phyloP scores from a whole-genome alignment of 2,888 invertebrate species.

The Scaptomyza cyrtandrae region DNA sequence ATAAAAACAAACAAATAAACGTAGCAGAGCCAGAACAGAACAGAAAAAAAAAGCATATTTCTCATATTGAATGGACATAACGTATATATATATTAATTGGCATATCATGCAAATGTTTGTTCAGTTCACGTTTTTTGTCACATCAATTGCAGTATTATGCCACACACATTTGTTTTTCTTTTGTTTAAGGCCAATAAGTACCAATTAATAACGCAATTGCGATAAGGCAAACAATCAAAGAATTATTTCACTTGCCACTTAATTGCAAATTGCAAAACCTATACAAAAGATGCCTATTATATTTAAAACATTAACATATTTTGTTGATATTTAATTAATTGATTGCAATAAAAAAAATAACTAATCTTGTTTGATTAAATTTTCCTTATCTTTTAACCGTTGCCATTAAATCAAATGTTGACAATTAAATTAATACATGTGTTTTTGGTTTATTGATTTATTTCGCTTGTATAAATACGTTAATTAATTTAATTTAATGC shows the following conservation, averaged over 20 bases:
- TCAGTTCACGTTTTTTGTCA: constrained; percentile 19
- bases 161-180: constrained; percentile 1
- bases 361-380: constrained; percentile 7
- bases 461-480: constrained; percentile 21
- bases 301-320: background rate
- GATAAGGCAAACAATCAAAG: constrained; percentile 2
- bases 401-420: constrained; percentile 20
- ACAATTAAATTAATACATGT: constrained; percentile 15
- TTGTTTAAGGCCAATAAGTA: constrained; percentile 37
- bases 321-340: background rate
- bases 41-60: background rate
- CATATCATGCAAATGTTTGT: constrained; percentile 69
- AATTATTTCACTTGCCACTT: background rate
- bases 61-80: constrained; percentile 45
- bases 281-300: background rate
- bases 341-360: background rate
- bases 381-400: background rate
- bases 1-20: constrained; percentile 3
- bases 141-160: constrained; percentile 29
- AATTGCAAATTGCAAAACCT: background rate
- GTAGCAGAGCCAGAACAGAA: constrained; percentile 19
- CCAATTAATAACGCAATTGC: constrained; percentile 44
- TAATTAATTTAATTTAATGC: constrained; percentile 57
- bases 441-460: constrained; percentile 17
- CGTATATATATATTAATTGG: constrained; percentile 70